Evolutionary conservation across 2,113 vertebrate species (phyloP).

Genomic region (Ptilorrhoa leucosticta): DNA sequence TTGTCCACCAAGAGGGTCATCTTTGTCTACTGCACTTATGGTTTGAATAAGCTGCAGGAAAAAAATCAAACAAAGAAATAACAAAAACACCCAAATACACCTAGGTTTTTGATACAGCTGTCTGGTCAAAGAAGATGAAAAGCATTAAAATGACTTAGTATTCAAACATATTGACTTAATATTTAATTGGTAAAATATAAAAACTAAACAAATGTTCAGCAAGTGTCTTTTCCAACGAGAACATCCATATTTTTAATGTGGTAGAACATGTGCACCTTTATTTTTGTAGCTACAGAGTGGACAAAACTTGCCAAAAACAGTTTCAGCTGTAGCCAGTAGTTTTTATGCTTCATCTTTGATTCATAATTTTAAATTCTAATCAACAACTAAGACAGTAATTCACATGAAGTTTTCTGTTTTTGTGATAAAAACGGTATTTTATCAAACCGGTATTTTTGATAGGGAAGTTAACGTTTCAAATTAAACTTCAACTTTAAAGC

Average conservation of each 20-base stretch:
- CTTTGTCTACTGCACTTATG: slow-evolving; percentile 95
- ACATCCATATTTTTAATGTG: neutral
- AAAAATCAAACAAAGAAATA: neutral
- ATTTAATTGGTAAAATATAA: neutral
- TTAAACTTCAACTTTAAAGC: neutral
- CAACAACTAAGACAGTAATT: neutral
- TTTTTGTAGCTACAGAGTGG: neutral
- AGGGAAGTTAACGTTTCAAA: neutral
- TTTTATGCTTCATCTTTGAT: neutral
- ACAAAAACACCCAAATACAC: neutral
- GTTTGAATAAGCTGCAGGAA: slow-evolving; percentile 92
- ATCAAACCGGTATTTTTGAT: neutral
- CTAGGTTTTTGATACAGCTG: neutral
- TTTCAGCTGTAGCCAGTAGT: neutral
- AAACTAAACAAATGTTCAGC: neutral
- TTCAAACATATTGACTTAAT: neutral
- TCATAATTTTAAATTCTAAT: neutral
- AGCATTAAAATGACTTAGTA: neutral
- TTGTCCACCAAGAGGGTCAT: slow-evolving; percentile 93
- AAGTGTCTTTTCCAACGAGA: neutral
- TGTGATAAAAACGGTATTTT: neutral
- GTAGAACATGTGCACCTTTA: neutral
- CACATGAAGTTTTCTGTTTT: neutral
- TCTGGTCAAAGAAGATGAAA: neutral
- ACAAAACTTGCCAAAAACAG: neutral